Conservation (phyloP, 1,140 invertebrate genomes). For the Drosophila littoralis region DNA sequence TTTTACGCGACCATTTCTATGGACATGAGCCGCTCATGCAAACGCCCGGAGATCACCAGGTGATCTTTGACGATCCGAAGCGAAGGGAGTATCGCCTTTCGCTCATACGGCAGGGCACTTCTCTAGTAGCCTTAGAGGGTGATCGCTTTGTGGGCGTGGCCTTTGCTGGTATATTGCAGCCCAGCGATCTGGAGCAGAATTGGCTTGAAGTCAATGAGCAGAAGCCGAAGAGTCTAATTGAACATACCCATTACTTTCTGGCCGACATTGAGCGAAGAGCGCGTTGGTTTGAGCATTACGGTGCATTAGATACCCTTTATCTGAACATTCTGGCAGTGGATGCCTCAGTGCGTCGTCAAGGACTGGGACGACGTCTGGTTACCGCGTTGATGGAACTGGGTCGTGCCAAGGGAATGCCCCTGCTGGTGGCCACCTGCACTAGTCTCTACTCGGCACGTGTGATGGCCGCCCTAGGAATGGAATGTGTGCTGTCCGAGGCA, state of each 20-base stretch:
- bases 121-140: conserved; percentile 40
- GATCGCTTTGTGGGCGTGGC: conserved; percentile 59
- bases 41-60: conserved; percentile 42
- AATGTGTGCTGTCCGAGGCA: conserved; percentile 28
- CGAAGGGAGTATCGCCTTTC: conserved; percentile 40
- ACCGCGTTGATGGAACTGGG: conserved; percentile 41
- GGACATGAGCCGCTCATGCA: conserved; percentile 49
- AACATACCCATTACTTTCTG: conserved; percentile 36
- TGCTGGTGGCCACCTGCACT: conserved; percentile 56
- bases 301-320: conserved; percentile 43
- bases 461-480: conserved; percentile 45
- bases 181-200: conserved; percentile 47
- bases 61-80: conserved; percentile 15
- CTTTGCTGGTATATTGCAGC: conserved; percentile 31
- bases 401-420: conserved; percentile 35
- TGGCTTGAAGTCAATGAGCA: conserved; percentile 28
- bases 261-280: conserved; percentile 44
- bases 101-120: conserved; percentile 45
- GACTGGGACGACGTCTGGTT: conserved; percentile 50
- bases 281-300: conserved; percentile 43
- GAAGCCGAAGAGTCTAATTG: conserved; percentile 9
- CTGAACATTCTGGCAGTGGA: conserved; percentile 58
- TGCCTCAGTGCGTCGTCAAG: conserved; percentile 42
- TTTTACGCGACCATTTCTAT: conserved; percentile 53
- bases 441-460: conserved; percentile 45